Percentiles rank a stretch among this genome's conserved stretches.
Conservation (phyloP, 2,797 vertebrate species). For the Micropoecilia bifurca region DNA sequence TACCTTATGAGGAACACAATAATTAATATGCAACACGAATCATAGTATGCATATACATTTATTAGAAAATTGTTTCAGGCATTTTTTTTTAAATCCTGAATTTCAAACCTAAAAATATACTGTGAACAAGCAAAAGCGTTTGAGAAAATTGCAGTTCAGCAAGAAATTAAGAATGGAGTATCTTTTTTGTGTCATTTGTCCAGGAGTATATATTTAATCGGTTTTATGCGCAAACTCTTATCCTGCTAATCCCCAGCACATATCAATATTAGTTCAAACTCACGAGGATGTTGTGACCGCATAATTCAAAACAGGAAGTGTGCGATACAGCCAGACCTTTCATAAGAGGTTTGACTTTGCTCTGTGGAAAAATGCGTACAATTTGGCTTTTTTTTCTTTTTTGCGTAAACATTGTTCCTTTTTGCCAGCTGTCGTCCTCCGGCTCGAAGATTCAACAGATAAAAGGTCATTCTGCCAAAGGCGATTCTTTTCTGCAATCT, state of each 20-base stretch:
- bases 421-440: conserved; percentile 25
- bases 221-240: background rate
- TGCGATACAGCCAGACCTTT: background rate
- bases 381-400: background rate
- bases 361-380: background rate
- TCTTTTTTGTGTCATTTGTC: background rate
- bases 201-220: background rate
- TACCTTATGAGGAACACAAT: too few species aligned
- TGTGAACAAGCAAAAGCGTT: background rate
- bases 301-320: background rate
- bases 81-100: background rate
- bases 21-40: background rate
- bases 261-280: background rate
- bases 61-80: background rate
- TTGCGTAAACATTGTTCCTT: background rate
- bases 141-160: background rate
- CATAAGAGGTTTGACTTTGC: background rate
- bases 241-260: background rate
- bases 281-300: background rate
- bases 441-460: conserved; percentile 44
- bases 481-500: conserved; percentile 44
- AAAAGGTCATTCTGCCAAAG: conserved; percentile 55
- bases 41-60: background rate
- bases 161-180: background rate
- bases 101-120: background rate